These are phyloP conservation scores for Colistium nudipinnis DNA, from an alignment of 2,113 vertebrate genomes.

Conservation along the genomic window DNA sequence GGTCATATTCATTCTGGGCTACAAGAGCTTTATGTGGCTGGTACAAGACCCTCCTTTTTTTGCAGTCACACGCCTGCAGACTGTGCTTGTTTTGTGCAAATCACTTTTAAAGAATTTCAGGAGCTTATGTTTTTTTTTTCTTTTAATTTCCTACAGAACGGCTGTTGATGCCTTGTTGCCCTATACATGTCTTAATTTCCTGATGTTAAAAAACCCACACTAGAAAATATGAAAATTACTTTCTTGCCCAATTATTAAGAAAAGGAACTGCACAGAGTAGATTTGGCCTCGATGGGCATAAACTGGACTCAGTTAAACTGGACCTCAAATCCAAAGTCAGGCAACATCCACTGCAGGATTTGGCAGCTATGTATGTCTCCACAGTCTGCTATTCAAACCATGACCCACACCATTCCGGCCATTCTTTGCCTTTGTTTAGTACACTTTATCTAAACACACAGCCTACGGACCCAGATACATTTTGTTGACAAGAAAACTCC, in stretches of 20 bases:
- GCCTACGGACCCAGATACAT: neutral
- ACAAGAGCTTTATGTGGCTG: slow-evolving; percentile 25
- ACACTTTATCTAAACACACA: too few species aligned
- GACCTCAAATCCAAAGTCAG: too few species aligned
- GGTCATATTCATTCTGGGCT: slow-evolving; percentile 55
- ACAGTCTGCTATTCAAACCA: neutral
- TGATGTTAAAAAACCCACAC: slow-evolving; percentile 20
- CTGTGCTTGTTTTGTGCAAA: slow-evolving; percentile 59
- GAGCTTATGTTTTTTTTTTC: slow-evolving; percentile 16
- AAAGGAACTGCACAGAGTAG: neutral
- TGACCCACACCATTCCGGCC: neutral
- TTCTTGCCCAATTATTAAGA: neutral
- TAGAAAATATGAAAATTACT: neutral
- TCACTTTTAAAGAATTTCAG: slow-evolving; percentile 41
- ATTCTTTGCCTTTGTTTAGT: neutral
- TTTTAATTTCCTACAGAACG: slow-evolving; percentile 34
- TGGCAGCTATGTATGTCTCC: too few species aligned
- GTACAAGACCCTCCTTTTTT: slow-evolving; percentile 38
- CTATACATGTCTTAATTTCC: slow-evolving; percentile 34
- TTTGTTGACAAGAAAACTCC: neutral
- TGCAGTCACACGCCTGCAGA: slow-evolving; percentile 22
- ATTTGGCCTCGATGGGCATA: neutral
- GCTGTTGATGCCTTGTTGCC: slow-evolving; percentile 3
- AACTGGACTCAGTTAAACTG: neutral
- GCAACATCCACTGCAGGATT: too few species aligned